Conservation (phyloP, 2,113 vertebrate genomes). For the Mesocricetus auratus region DNA sequence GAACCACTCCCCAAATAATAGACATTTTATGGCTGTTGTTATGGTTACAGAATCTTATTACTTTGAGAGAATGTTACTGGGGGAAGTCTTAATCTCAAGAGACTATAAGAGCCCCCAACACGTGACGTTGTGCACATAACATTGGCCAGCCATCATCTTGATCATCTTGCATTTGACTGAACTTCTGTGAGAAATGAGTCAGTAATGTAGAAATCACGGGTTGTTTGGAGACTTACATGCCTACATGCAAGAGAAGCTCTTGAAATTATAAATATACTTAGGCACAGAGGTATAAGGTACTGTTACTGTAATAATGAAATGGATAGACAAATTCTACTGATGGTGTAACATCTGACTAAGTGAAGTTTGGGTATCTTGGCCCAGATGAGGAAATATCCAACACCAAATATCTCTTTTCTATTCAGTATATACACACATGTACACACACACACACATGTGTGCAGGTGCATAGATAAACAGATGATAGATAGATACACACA, state of each 20-base stretch:
- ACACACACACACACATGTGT: neutral
- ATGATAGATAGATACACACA: neutral
- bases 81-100: conserved; percentile 19
- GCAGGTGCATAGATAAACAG: too few species aligned
- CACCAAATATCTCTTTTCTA: neutral
- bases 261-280: conserved; percentile 13
- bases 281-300: neutral
- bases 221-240: neutral
- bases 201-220: conserved; percentile 28
- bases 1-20: neutral
- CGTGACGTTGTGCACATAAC: neutral
- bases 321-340: neutral
- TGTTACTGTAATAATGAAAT: neutral
- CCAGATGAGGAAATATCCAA: neutral
- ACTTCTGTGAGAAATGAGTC: conserved; percentile 37
- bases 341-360: neutral
- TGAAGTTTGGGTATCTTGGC: neutral
- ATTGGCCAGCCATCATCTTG: neutral
- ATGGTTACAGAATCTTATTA: conserved; percentile 20
- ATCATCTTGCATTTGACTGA: conserved; percentile 41
- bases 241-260: neutral
- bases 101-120: neutral
- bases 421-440: neutral
- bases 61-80: neutral
- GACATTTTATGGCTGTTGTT: neutral